Evolutionary conservation across 2,797 vertebrate genomes (phyloP).

Genomic region (Syncerus caffer): DNA sequence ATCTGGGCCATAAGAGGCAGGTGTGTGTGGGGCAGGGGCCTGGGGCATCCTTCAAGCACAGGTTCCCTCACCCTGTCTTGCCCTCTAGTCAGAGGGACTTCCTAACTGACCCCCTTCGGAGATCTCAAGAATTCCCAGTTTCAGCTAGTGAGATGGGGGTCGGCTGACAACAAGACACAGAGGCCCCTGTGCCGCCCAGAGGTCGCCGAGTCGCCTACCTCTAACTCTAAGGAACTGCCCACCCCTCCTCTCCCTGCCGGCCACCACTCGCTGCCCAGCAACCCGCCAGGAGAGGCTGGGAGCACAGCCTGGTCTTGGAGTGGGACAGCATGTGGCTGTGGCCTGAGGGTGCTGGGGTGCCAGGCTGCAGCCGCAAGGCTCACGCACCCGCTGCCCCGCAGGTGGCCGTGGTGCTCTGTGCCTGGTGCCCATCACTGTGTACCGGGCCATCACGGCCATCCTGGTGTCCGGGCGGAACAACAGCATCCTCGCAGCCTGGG

Average conservation of each 20-base stretch:
- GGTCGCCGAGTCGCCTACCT: background rate
- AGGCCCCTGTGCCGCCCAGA: background rate
- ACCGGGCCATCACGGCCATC: constrained; percentile 80
- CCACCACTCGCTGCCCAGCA: background rate
- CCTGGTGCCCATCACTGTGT: constrained; percentile 85
- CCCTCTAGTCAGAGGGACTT: background rate
- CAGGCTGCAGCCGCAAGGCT: rapidly evolving
- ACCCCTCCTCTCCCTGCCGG: background rate
- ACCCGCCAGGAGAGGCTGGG: background rate
- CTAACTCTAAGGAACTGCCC: background rate
- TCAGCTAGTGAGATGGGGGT: background rate
- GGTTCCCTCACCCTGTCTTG: background rate
- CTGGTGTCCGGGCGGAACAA: constrained; percentile 79
- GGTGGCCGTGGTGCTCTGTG: constrained; percentile 83
- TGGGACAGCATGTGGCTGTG: background rate
- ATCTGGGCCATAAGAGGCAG: background rate
- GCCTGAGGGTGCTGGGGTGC: background rate
- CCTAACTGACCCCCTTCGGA: background rate
- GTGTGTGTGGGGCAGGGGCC: background rate
- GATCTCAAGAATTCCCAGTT: background rate
- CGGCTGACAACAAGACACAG: background rate
- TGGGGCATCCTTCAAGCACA: background rate
- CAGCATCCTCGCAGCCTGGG: constrained; percentile 76
- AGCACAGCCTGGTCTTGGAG: background rate
- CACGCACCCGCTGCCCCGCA: background rate